Base-by-base conservation (phyloP, 2,113 vertebrate species). In the Ramphastos sulfuratus region DNA sequence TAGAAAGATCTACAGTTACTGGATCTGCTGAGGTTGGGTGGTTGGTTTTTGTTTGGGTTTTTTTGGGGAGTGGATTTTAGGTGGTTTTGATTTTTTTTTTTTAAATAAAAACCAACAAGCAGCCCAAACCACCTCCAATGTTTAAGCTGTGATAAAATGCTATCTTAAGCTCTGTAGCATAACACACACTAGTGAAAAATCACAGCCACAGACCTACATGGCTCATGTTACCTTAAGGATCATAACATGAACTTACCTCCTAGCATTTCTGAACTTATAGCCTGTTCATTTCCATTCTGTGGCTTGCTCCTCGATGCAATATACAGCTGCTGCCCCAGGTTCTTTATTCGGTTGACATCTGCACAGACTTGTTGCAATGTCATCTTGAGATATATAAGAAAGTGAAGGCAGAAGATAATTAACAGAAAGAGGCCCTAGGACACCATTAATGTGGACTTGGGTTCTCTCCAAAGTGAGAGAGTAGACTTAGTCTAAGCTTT, bases 331-430 rank as follows among this genome's bases (percentile, higher is more conserved):
- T 98, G 98, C 9, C 98, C 98, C 85, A 97, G 95, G 59, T 96
- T 98, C 96, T 98, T 98, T 54, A 98, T 97, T 89, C 97, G 93
- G 89, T 98, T 99, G 12, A 98, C 98, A 91, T 98, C 97, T 86
- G 98, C 97, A 94, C 96, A 98, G 87, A 99, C 98, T 87, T 98
- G 98, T 85, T 98, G 98, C 86, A 98, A 95, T 14, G 98, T 98
- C 97, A 98, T 95, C 98, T 98, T 82, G 42, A 93, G 77, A 74
- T 15, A 87, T 0, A 0, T 6, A 55, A 87, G 76, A 87, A 85
- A 0, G 7, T 17, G 5, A 88, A 73, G 67, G 88, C 37, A 92
- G 84, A 89, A 70, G 44, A 71, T 82, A 95, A 83, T 23, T 5
- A 56, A 35, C 67, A 15, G 65, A 63, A 48, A 63, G 31, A 82